phyloP scores from a whole-genome alignment of 2,113 vertebrate species.

The Xiphias gladius region DNA sequence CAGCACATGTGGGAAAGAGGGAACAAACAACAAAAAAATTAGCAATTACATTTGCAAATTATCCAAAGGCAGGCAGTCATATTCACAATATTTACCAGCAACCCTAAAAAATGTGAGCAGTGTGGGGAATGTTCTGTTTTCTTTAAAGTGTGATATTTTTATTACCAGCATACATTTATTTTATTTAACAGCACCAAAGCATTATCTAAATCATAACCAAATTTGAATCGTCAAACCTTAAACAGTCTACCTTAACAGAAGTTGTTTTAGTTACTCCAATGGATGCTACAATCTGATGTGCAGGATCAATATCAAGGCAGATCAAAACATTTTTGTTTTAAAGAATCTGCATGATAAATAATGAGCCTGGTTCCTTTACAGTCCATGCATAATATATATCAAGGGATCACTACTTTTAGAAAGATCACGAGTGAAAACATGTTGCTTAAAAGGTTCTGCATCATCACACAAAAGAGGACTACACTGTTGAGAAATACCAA shows the following conservation, averaged over 20 bases:
- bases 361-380: neutral
- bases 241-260: neutral
- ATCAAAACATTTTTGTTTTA: neutral
- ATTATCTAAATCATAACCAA: neutral
- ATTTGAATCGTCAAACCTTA: neutral
- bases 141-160: neutral
- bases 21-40: neutral
- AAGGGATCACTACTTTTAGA: neutral
- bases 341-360: neutral
- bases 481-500: neutral
- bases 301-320: neutral
- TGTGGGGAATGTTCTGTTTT: neutral
- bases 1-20: conserved; percentile 42
- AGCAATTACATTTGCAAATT: neutral
- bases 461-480: neutral
- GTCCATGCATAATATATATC: neutral
- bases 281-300: neutral
- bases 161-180: neutral
- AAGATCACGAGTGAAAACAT: neutral
- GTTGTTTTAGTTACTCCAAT: neutral
- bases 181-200: neutral
- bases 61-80: neutral
- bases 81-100: neutral
- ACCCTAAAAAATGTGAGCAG: no score
- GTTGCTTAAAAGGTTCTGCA: neutral